Base-by-base conservation (phyloP, 2,113 vertebrate genomes). In the Hippocampus abdominalis region DNA sequence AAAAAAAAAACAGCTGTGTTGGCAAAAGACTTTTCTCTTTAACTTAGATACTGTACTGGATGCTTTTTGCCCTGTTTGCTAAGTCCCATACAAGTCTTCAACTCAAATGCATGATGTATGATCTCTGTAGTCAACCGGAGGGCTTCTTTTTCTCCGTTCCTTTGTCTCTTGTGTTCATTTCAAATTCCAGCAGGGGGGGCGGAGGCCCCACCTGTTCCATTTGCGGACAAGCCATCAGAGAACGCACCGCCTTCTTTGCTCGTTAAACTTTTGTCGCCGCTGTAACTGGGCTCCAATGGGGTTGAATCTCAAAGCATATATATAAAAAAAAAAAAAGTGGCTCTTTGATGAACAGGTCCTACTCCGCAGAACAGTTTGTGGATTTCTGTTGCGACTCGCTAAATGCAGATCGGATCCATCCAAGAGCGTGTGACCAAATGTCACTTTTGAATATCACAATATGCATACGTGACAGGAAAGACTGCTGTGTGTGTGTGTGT, bases 1-100 rank as follows among this genome's bases (percentile, higher is more conserved):
- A 84, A 83, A 88, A 85, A 77, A 70, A 80, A 80, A 70, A 76
- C 77, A 29, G 15, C 4, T 21, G 71, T 80, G 64, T 73, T 76
- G 83, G 79, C 77, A 78, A 69, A 88, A 81, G 80, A 86, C 66
- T 84, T 76, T 82, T 88, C 77, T 87, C 73, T 79, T 84, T 84
- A 85, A 89, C 83, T 84, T 84, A 76, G 81, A 72, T 88, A 72
- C 81, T 87, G 81, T 78, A 84, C 73, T 83, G 79, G 77, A 80
- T 70, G 73, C 70, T 71, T 69, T 68, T 70, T 44, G 69, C 74
- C 75, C 75, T 77, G 59, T 70, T 82, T 64, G 57, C 68, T 32
- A 61, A 82, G 81, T 84, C 82, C 83, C 72, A 77, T 66, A 84
- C 80, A 89, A 86, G 86, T 86, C 39, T 64, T 65, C 56, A 59